These are phyloP conservation scores for Typhlichthys subterraneus DNA, from an alignment of 2,797 vertebrate genomes.

Conservation along the genomic window DNA sequence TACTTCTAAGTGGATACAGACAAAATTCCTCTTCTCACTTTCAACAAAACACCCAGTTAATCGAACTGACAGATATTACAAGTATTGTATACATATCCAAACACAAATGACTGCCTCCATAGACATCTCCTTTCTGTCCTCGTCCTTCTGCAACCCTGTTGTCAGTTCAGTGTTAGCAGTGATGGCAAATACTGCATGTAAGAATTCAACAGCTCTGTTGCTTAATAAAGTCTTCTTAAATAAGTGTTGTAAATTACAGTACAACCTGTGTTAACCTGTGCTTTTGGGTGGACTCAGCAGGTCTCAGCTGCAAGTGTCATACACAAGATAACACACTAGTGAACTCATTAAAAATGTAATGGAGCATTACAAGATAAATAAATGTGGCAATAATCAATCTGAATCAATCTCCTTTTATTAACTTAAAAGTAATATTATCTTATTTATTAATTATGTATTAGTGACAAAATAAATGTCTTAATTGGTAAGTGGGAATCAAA, in stretches of 20 bases:
- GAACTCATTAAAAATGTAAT: slow-evolving; percentile 9
- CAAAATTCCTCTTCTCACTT: not conserved
- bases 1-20: not conserved
- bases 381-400: slow-evolving; percentile 28
- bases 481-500: too few species aligned
- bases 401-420: slow-evolving; percentile 36
- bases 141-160: slow-evolving; percentile 9
- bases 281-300: not conserved
- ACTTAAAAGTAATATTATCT: too few species aligned
- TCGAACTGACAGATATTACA: not conserved
- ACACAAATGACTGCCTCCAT: too few species aligned
- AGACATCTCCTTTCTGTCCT: not conserved
- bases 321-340: slow-evolving; percentile 21
- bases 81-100: not conserved
- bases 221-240: not conserved
- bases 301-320: slow-evolving; percentile 4
- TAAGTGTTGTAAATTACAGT: not conserved
- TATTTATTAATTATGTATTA: too few species aligned
- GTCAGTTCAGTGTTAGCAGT: slow-evolving; percentile 4
- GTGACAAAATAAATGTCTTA: too few species aligned
- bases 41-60: not conserved
- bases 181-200: too few species aligned
- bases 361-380: too few species aligned
- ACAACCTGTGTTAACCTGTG: slow-evolving; percentile 10
- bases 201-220: not conserved